phyloP scores from a whole-genome alignment of 1,140 invertebrate species.

The Hyles vespertilio region DNA sequence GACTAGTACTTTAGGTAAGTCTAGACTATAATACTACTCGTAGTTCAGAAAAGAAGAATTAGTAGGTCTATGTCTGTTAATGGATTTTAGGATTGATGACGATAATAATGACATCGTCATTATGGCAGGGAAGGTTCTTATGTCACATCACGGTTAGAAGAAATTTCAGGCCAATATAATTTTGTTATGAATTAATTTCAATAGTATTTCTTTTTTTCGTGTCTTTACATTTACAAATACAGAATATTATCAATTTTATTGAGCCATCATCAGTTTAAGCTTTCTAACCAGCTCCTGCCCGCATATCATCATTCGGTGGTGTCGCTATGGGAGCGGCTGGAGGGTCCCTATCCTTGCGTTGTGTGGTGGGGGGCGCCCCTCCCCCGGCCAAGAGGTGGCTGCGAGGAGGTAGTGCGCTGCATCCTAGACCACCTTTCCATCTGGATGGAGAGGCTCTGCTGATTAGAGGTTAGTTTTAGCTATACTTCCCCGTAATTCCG shows the following conservation, averaged over 20 bases:
- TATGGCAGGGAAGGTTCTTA: too few species aligned
- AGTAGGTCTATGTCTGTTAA: too few species aligned
- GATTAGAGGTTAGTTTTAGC: constrained; percentile 74
- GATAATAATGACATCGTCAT: too few species aligned
- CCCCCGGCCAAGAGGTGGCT: constrained; percentile 80
- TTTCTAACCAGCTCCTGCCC: constrained; percentile 54
- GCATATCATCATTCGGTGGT: constrained; percentile 72
- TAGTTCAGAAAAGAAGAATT: too few species aligned
- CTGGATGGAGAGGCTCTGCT: constrained; percentile 78
- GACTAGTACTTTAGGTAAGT: constrained; percentile 62
- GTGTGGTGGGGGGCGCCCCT: constrained; percentile 80
- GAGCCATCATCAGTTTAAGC: not conserved
- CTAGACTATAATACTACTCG: not conserved
- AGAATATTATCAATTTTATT: too few species aligned
- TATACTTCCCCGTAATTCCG: too few species aligned
- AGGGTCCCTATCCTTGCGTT: constrained; percentile 71
- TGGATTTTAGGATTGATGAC: too few species aligned
- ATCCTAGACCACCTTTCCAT: constrained; percentile 78
- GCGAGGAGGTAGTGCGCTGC: constrained; percentile 76
- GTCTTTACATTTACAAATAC: too few species aligned
- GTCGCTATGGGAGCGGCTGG: constrained; percentile 57
- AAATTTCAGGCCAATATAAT: too few species aligned
- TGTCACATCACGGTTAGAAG: too few species aligned
- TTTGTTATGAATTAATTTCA: too few species aligned
- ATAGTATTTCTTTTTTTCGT: too few species aligned